phyloP scores from a whole-genome alignment of 1,140 invertebrate species.

The Calosoma granatense region DNA sequence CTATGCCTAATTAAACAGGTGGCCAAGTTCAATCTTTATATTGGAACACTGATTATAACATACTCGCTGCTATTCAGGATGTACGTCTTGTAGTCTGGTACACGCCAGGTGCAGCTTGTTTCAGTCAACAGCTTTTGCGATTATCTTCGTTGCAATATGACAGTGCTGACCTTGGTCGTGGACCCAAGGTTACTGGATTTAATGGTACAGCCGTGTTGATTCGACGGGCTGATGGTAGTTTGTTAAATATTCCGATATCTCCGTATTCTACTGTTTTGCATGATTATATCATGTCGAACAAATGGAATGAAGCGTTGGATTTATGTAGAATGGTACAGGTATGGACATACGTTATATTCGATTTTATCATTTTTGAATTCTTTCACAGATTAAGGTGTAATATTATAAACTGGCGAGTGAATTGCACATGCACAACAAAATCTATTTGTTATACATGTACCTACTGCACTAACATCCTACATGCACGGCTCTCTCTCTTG shows the following conservation, averaged over 20 bases:
- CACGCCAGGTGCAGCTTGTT: slow-evolving; percentile 63
- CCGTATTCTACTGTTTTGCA: slow-evolving; percentile 41
- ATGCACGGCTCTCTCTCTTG: too few species aligned
- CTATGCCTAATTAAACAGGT: slow-evolving; percentile 35
- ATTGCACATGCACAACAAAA: too few species aligned
- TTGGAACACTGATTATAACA: slow-evolving; percentile 78
- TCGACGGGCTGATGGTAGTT: slow-evolving; percentile 43
- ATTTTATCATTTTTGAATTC: too few species aligned
- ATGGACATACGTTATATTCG: too few species aligned
- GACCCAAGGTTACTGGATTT: slow-evolving; percentile 66
- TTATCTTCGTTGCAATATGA: slow-evolving; percentile 38
- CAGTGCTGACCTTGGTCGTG: slow-evolving; percentile 63
- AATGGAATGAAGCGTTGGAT: slow-evolving; percentile 67
- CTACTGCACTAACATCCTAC: too few species aligned
- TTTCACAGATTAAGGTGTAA: too few species aligned
- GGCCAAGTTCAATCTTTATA: slow-evolving; percentile 66
- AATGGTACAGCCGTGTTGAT: slow-evolving; percentile 62
- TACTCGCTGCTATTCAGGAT: slow-evolving; percentile 75
- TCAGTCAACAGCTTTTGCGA: slow-evolving; percentile 59
- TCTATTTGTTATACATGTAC: too few species aligned
- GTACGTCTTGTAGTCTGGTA: slow-evolving; percentile 76
- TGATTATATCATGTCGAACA: slow-evolving; percentile 50
- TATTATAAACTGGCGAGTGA: too few species aligned
- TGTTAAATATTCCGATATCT: slow-evolving; percentile 43
- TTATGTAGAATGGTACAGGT: slow-evolving; percentile 70